phyloP scores from a whole-genome alignment of 2,888 invertebrate species.

The Chrysolina oricalcia region DNA sequence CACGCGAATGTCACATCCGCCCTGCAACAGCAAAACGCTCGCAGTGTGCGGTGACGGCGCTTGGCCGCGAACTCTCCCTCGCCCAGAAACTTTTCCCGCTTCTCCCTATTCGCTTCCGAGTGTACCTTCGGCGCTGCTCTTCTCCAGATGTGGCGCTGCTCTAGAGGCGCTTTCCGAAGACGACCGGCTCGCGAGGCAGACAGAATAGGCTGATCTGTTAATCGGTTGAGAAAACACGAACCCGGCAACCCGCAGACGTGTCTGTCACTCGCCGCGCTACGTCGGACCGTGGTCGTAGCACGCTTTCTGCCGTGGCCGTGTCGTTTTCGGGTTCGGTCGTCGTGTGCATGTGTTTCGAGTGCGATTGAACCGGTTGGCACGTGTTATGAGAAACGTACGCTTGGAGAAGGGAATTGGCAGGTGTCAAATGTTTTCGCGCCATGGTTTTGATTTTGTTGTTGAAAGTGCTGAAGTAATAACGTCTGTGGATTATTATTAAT shows the following conservation, averaged over 20 bases:
- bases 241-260: conserved; percentile 37
- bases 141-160: conserved; percentile 35
- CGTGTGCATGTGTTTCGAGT: conserved; percentile 21
- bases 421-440: conserved; percentile 19
- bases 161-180: conserved; percentile 40
- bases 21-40: no score
- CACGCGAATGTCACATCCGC: no score
- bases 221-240: conserved; percentile 45
- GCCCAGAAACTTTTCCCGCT: conserved; percentile 16
- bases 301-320: conserved; percentile 4
- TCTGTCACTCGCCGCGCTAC: conserved; percentile 40
- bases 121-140: conserved; percentile 14
- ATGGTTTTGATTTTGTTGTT: not conserved
- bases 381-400: not conserved
- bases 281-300: conserved; percentile 22
- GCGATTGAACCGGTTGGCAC: conserved; percentile 8
- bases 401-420: conserved; percentile 17
- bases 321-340: not conserved
- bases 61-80: not conserved
- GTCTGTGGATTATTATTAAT: not conserved
- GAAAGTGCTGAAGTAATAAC: not conserved
- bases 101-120: not conserved
- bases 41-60: not conserved
- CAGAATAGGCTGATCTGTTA: conserved; percentile 48
- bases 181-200: conserved; percentile 41